phyloP scores from a whole-genome alignment of 2,888 invertebrate species.

The Pantelozetes paolii region DNA sequence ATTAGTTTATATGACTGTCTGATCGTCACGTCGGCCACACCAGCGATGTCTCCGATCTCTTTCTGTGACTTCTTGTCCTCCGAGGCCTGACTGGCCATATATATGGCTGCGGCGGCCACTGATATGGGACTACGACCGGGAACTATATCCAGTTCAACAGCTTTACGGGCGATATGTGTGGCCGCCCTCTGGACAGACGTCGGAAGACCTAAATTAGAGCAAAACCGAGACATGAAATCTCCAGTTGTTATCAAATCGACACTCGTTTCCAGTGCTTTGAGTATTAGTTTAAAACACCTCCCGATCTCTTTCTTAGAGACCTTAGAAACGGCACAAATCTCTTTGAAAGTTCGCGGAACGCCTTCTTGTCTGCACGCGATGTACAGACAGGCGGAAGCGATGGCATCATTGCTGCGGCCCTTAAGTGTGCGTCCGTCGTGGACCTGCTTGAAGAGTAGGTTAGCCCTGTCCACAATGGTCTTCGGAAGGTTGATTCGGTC shows the following conservation, averaged over 20 bases:
- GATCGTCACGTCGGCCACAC: conserved; percentile 97
- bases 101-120: conserved; percentile 97
- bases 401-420: conserved; percentile 94
- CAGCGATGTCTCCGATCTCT: conserved; percentile 97
- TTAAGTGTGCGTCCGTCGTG: conserved; percentile 93
- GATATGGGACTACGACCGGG: conserved; percentile 97
- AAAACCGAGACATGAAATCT: conserved; percentile 93
- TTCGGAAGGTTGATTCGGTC: conserved; percentile 94
- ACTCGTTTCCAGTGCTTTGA: conserved; percentile 92
- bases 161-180: conserved; percentile 91
- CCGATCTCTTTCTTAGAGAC: conserved; percentile 99
- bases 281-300: conserved; percentile 90
- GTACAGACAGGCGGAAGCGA: conserved; percentile 96
- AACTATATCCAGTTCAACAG: conserved; percentile 93
- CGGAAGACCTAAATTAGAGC: conserved; percentile 77
- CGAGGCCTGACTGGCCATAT: conserved; percentile 97
- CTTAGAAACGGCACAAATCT: conserved; percentile 98
- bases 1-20: conserved; percentile 94
- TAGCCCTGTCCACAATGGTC: conserved; percentile 93
- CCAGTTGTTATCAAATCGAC: conserved; percentile 96
- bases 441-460: conserved; percentile 95
- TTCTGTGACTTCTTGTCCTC: conserved; percentile 90
- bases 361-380: conserved; percentile 98
- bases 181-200: conserved; percentile 70
- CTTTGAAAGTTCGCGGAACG: conserved; percentile 90